These are phyloP conservation scores for Theodoxus fluviatilis DNA, from an alignment of 2,888 invertebrate species.

Conservation along the genomic window DNA sequence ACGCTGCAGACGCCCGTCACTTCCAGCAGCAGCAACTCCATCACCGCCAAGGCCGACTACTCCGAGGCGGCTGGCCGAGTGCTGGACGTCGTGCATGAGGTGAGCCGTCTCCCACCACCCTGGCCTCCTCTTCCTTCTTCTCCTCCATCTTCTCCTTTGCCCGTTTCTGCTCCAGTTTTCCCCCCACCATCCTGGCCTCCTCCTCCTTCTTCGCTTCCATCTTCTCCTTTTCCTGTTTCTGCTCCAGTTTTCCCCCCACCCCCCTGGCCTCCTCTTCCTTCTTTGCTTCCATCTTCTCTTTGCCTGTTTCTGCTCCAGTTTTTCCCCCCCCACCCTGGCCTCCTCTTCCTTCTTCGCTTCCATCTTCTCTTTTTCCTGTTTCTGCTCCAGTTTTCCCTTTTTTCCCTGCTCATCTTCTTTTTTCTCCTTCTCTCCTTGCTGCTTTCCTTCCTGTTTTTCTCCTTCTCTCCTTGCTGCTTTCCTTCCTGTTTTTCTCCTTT, in stretches of 20 bases:
- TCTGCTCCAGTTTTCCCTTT: neutral
- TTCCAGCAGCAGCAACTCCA: conserved; percentile 61
- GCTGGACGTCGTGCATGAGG: conserved; percentile 91
- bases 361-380: neutral
- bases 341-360: too few relatives aligned
- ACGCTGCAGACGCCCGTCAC: conserved; percentile 66
- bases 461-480: too few relatives aligned
- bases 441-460: too few relatives aligned
- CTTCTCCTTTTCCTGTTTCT: neutral
- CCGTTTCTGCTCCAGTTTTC: neutral
- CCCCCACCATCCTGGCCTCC: too few relatives aligned
- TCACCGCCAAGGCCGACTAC: conserved; percentile 77
- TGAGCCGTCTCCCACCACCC: conserved; percentile 37
- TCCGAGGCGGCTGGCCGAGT: conserved; percentile 95
- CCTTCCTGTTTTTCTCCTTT: too few relatives aligned
- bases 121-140: neutral
- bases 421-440: too few relatives aligned
- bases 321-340: too few relatives aligned
- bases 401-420: too few relatives aligned
- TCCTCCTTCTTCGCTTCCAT: neutral
- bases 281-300: too few relatives aligned
- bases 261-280: neutral
- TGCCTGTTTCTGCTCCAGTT: neutral
- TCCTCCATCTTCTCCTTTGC: neutral
- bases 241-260: neutral